Conservation (phyloP, 1,140 invertebrate genomes). For the Rhagoletis zephyria region DNA sequence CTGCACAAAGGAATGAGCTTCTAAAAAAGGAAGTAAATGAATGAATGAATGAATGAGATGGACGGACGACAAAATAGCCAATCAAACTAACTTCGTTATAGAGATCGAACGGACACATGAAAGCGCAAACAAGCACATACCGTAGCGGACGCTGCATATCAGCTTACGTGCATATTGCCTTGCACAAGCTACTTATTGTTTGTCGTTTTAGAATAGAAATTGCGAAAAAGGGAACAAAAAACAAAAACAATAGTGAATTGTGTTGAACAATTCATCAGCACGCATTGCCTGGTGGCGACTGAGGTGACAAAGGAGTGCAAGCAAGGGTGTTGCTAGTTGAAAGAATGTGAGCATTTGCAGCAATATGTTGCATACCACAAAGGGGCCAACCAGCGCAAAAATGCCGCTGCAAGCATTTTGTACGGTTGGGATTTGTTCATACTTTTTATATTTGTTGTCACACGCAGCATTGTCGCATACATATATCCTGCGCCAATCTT, state of each 20-base stretch:
- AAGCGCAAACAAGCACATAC: not conserved
- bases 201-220: slow-evolving; percentile 39
- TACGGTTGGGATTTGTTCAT: not conserved
- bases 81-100: slow-evolving; percentile 45
- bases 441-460: not conserved
- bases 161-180: slow-evolving; percentile 11
- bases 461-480: not conserved
- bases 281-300: not conserved
- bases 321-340: no score
- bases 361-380: slow-evolving; percentile 4
- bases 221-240: not conserved
- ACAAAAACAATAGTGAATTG: not conserved
- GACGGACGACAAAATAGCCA: slow-evolving; percentile 37
- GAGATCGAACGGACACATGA: not conserved
- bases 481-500: not conserved
- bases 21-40: no score
- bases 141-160: not conserved
- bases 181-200: slow-evolving; percentile 41
- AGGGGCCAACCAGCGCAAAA: not conserved
- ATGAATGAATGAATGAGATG: no score
- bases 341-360: not conserved
- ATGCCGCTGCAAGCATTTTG: not conserved
- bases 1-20: not conserved
- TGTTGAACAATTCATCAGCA: slow-evolving; percentile 14
- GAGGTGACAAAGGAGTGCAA: no score